Evolutionary conservation across 92 coral and sea anemone genomes (phyloP), one percentile per base, ranked within the genome.

Genomic region (Diadumene lineata): DNA sequence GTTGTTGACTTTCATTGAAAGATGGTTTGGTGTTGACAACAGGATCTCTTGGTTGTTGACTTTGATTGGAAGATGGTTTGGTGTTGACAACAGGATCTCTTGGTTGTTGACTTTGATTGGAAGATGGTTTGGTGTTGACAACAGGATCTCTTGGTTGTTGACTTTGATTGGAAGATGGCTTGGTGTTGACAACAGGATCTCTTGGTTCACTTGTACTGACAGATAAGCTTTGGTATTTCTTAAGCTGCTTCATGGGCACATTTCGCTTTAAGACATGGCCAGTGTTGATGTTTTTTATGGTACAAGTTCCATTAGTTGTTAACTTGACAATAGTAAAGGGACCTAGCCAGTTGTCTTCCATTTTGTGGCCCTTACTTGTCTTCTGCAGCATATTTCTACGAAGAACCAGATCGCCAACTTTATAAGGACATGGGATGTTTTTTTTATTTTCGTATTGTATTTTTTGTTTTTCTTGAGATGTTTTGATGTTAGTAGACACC

Each of bases 391-490:
- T 73, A 43, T 73, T 73, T 73, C 78, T 32, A 15, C 34, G 13
- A 9, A 73, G 32, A 9, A 73, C 78, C 55, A 57, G 30, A 38
- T 57, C 68, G 17, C 62, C 62, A 16, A 33, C 64, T 73, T 58
- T 58, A 43, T 31, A 31, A n/a, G 33, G 53, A 73, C 68, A 57
- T 19, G 30, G 10, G 11, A 18, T 25, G 27, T 80, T 83, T 46
- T 26, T 86, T 50, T 66, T 81, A 34, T 72, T 70, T 28, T 75
- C 32, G 43, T 84, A 80, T 33, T 84, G 89, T 25, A 26, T 23
- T 31, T 84, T 75, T 53, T 84, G 93, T 56, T 85, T 77, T 44
- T 88, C 81, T 72, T 88, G 93, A 43, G 89, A 86, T 30, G 50
- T 61, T 17, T 65, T 43, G 22, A 88, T 84, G 69, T 85, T 88